Evolutionary conservation across 2,888 invertebrate species (phyloP), one percentile per base, ranked within the genome.

Genomic region (Prenolepis imparis): DNA sequence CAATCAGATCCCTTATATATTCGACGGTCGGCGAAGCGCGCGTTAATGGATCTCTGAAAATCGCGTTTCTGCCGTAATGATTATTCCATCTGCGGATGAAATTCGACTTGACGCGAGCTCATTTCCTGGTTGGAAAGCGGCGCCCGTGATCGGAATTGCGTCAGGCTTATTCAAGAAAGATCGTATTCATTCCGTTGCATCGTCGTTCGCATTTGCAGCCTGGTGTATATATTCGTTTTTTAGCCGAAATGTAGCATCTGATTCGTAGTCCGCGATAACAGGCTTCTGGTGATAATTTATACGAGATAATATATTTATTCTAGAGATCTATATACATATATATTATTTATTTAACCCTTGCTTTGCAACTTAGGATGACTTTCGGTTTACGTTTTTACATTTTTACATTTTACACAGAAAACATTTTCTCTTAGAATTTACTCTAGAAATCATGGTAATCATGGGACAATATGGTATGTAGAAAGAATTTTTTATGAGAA

Each of bases 41-140:
- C 78, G 44, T 59, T 80, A 80, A 70, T 78, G 70, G 59, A 48
- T 80, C 24, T 80, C 32, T 70, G 78, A 80, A 80, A 80, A 80
- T 80, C 70, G 24, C 78, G 32, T 68, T 67, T 57, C 57, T 68
- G 57, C 12, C 21, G 63, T 55, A 64, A 81, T 64, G 81, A 81
- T 81, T 73, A 81, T 81, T 81, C 63, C 63, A 52, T 63, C 73
- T 41, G 63, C 52, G 41, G 36, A 18, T 80, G 36, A 41, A 84
- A 84, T 84, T 84, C 57, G 44, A 84, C 61, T 70, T 70, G 83
- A 83, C 83, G 52, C 36, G 52, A 57, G 57, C 85, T 84, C 84
- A 70, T 78, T 84, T 84, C 84, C 82, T 67, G 57, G 9, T 18
- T 67, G 78, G 77, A 59, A 82, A 75, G 66, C 77, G 59, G 28